These are phyloP conservation scores for Agrochola macilenta DNA, from an alignment of 2,888 invertebrate species.

Conservation along the genomic window DNA sequence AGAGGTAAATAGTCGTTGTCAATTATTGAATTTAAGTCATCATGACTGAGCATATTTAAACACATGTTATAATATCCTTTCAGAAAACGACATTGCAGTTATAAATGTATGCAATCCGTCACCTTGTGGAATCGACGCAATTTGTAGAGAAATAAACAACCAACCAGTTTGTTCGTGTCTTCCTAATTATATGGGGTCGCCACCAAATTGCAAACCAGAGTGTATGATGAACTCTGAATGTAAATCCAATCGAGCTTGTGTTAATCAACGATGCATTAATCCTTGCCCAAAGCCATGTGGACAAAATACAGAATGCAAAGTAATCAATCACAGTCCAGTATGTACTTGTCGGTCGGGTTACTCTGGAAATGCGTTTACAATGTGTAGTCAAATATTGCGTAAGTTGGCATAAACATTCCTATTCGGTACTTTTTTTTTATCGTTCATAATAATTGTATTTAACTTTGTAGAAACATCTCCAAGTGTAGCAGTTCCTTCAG, in stretches of 20 bases:
- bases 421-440: neutral
- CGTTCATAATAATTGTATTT: conserved; percentile 17
- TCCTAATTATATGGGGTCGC: conserved; percentile 92
- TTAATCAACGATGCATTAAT: conserved; percentile 92
- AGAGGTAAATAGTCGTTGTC: conserved; percentile 76
- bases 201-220: conserved; percentile 92
- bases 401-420: conserved; percentile 72
- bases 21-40: conserved; percentile 7
- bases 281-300: conserved; percentile 93
- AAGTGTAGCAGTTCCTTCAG: conserved; percentile 79
- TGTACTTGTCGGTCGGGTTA: conserved; percentile 93
- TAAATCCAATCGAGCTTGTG: conserved; percentile 91
- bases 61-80: conserved; percentile 60
- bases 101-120: conserved; percentile 93
- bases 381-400: conserved; percentile 91
- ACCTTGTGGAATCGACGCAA: conserved; percentile 93
- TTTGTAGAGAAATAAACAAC: conserved; percentile 93
- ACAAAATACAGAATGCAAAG: conserved; percentile 92
- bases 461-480: conserved; percentile 77
- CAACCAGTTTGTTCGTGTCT: conserved; percentile 94
- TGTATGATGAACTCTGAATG: conserved; percentile 93
- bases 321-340: conserved; percentile 93
- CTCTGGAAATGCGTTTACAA: conserved; percentile 93
- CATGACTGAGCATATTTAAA: conserved; percentile 12
- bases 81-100: conserved; percentile 79